Conservation (phyloP, 2,888 invertebrate genomes). For the Xestia xanthographa region DNA sequence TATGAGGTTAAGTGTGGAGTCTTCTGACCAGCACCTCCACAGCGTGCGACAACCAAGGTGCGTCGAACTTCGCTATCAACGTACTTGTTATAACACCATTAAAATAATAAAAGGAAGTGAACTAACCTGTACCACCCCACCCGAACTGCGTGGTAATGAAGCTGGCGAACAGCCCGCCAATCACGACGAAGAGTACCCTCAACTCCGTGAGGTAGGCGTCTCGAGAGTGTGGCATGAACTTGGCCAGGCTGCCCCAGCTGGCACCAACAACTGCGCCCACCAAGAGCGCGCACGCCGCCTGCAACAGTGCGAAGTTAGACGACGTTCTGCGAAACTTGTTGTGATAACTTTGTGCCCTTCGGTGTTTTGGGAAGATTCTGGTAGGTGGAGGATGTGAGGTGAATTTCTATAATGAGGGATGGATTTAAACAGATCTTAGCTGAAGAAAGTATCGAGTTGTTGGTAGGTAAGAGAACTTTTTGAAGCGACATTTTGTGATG, state of each 20-base stretch:
- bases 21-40: too few relatives aligned
- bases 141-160: slow-evolving; percentile 79
- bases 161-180: slow-evolving; percentile 82
- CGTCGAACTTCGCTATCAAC: too few relatives aligned
- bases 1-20: too few relatives aligned
- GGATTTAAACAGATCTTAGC: background rate
- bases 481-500: background rate
- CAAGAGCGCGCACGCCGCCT: slow-evolving; percentile 83
- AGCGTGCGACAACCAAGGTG: too few relatives aligned
- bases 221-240: slow-evolving; percentile 77
- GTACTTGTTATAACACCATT: background rate
- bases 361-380: slow-evolving; percentile 22
- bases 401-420: background rate
- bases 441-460: background rate
- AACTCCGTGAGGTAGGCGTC: slow-evolving; percentile 83
- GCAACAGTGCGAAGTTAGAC: slow-evolving; percentile 56
- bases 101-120: background rate
- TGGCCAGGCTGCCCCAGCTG: slow-evolving; percentile 82
- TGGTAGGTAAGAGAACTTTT: background rate
- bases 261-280: slow-evolving; percentile 80
- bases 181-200: slow-evolving; percentile 80
- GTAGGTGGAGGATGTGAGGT: background rate
- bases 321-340: slow-evolving; percentile 36
- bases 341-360: slow-evolving; percentile 34
- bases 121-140: slow-evolving; percentile 85